Percentiles rank a stretch among this genome's conserved stretches.
Conservation (phyloP, 2,797 vertebrate genomes). For the Pyrocephalus nanus region DNA sequence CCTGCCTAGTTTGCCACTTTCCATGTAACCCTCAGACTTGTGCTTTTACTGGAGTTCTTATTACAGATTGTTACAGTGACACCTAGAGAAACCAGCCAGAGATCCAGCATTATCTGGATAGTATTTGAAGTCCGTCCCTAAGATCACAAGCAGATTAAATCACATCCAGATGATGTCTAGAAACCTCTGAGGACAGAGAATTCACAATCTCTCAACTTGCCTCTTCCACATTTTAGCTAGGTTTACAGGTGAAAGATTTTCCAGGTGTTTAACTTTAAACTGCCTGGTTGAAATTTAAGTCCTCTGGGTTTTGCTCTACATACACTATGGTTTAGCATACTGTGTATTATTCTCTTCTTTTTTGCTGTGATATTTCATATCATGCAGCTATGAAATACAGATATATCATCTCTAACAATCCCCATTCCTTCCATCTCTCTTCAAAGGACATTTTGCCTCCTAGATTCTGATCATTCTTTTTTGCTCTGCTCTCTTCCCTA, state of each 20-base stretch:
- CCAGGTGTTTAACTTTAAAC: background rate
- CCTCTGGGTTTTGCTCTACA: background rate
- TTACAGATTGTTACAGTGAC: slow-evolving; percentile 11
- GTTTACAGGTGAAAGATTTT: background rate
- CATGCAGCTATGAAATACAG: background rate
- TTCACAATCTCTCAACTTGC: background rate
- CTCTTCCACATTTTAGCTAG: background rate
- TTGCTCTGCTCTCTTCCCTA: background rate
- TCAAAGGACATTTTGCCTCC: background rate
- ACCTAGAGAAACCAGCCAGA: slow-evolving; percentile 10
- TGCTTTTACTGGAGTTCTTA: background rate
- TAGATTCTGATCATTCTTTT: background rate
- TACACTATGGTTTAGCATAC: background rate
- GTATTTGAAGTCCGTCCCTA: background rate
- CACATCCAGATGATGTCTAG: background rate
- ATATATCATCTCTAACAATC: background rate
- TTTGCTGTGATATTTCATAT: background rate
- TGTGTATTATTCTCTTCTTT: background rate
- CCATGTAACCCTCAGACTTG: background rate
- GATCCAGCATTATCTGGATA: background rate
- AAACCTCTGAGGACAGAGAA: background rate
- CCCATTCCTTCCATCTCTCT: background rate
- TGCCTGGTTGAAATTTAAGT: background rate
- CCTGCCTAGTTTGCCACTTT: background rate
- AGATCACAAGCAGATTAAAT: background rate